phyloP scores from a whole-genome alignment of 2,888 invertebrate species.

The Charanyca ferruginea region DNA sequence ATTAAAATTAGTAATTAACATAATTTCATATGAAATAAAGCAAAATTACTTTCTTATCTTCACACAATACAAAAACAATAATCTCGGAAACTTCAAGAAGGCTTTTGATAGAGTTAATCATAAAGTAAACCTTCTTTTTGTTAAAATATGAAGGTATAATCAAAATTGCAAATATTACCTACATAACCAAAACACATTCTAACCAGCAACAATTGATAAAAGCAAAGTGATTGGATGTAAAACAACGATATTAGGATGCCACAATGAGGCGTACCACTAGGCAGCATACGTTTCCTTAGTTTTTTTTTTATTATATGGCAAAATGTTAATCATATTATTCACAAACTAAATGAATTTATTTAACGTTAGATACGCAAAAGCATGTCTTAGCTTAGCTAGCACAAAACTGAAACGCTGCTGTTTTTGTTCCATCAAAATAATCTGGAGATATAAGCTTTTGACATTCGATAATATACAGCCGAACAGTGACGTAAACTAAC shows the following conservation, averaged over 20 bases:
- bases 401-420: not conserved
- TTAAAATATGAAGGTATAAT: not conserved
- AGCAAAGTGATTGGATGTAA: not conserved
- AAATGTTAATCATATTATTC: no score
- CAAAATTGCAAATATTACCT: not conserved
- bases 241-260: not conserved
- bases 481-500: conserved; percentile 45
- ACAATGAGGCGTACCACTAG: conserved; percentile 6
- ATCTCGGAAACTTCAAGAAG: not conserved
- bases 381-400: no score
- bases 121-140: not conserved
- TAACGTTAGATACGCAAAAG: no score
- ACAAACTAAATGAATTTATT: no score
- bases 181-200: not conserved
- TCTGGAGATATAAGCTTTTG: conserved; percentile 31
- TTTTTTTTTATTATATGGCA: no score
- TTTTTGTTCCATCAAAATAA: conserved; percentile 30
- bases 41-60: no score
- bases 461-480: conserved; percentile 31
- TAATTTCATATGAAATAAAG: no score
- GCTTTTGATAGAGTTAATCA: conserved; percentile 6
- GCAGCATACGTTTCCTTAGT: not conserved
- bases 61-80: no score
- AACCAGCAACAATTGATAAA: not conserved
- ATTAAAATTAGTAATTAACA: not conserved